Evolutionary conservation across 2,797 vertebrate species (phyloP), one percentile per base, ranked within the genome.

Genomic region (Oophaga sylvatica): DNA sequence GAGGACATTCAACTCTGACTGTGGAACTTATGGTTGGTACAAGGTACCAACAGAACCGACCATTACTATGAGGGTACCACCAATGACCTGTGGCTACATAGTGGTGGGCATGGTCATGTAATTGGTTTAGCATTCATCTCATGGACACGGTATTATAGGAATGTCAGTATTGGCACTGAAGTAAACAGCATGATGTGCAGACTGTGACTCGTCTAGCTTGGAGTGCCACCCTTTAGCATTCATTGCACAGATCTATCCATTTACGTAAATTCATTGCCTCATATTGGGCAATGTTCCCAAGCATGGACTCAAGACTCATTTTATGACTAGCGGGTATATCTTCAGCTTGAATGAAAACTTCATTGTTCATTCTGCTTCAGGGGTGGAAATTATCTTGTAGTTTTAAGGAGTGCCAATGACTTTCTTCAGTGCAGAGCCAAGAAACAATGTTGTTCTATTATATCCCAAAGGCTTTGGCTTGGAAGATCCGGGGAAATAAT

Each of bases 331-430:
- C 17, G 60, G 60, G 20, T 48, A 77, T 8, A 85, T 60, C 57
- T 65, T 45, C 11, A 15, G 16, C 57, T 41, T 62, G 45, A 60
- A 31, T 71, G 84, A 86, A 45, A 31, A 53, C 11, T 20, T 26
- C 9, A 67, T 56, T 80, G 22, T 71, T 59, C 4, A 9, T 71
- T 4, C 29, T 56, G 20, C 22, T 53, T 57, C 63, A 31, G 85
- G 81, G 73, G 19, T 73, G 62, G 81, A 87, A 84, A 17, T 80
- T 70, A 56, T 80, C 77, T 73, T 41, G 63, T 59, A 62, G 22
- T 83, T 83, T 82, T 12, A 62, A 13, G 68, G 19, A 19, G 41
- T 65, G 63, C 62, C 86, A 79, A 81, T 29, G 62, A 57, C n/a
- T 57, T 70, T 80, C 22, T 60, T 17, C 22, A 13, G 26, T 26